Evolutionary conservation across 2,888 invertebrate species (phyloP).

Genomic region (Sphaerophoria taeniata): DNA sequence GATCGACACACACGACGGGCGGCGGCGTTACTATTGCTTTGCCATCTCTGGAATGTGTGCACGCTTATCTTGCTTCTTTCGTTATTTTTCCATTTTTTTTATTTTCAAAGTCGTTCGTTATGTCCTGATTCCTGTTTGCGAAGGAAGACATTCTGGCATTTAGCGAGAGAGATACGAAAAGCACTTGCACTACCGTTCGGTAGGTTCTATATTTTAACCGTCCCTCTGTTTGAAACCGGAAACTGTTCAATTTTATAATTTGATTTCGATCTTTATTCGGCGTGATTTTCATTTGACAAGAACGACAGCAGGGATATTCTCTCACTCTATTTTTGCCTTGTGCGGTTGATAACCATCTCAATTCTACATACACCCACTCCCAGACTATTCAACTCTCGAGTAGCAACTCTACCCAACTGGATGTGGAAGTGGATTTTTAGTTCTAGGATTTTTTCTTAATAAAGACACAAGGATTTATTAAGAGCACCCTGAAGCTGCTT

Average conservation of each 20-base stretch:
- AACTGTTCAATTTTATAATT: constrained; percentile 71
- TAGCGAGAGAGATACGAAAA: constrained; percentile 6
- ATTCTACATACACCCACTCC: not conserved
- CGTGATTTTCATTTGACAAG: constrained; percentile 30
- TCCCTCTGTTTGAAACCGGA: constrained; percentile 33
- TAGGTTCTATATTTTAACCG: too few species aligned
- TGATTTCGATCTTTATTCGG: constrained; percentile 54
- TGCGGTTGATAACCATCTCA: constrained; percentile 61
- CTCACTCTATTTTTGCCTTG: not conserved
- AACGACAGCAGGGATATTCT: not conserved
- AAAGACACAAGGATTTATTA: constrained; percentile 62
- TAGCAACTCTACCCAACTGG: too few species aligned
- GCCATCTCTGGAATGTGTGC: not conserved
- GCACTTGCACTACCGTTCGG: not conserved
- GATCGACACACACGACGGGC: too few species aligned
- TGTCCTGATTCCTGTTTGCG: constrained; percentile 9
- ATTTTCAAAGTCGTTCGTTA: not conserved
- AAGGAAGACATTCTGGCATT: constrained; percentile 23
- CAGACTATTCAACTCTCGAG: too few species aligned
- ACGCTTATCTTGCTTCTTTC: constrained; percentile 23
- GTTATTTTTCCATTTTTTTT: not conserved
- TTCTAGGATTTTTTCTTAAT: constrained; percentile 13
- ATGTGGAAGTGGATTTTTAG: constrained; percentile 31
- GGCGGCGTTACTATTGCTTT: not conserved
- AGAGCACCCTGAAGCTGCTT: constrained; percentile 63